Evolutionary conservation across 2,797 vertebrate species (phyloP).

Genomic region (Brachyalestes nurse): DNA sequence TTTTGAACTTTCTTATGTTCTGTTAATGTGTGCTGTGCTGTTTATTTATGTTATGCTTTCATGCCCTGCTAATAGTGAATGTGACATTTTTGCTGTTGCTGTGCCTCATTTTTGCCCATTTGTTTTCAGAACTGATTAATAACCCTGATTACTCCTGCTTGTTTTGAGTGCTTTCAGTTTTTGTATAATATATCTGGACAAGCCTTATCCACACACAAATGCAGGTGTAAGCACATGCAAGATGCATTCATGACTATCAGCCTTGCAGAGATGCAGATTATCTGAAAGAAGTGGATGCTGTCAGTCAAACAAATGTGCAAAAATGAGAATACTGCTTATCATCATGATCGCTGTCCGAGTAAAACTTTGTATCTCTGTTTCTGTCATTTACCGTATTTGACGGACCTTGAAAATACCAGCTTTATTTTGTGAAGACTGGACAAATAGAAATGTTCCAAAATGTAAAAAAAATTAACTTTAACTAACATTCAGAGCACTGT

Average conservation of each 20-base stretch:
- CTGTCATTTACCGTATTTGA: no score
- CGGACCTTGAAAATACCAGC: no score
- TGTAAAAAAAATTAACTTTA: no score
- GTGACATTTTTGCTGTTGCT: background rate
- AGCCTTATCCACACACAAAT: no score
- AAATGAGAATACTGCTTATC: background rate
- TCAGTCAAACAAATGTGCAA: background rate
- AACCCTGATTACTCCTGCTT: no score
- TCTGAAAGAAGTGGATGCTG: background rate
- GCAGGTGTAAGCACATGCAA: no score
- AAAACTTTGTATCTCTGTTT: no score
- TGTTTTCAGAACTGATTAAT: background rate
- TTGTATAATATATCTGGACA: background rate
- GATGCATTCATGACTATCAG: no score
- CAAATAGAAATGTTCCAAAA: no score
- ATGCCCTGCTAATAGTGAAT: background rate
- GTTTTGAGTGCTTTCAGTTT: background rate
- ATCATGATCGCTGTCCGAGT: no score
- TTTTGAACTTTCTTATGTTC: background rate
- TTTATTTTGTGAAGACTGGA: no score
- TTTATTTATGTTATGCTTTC: background rate
- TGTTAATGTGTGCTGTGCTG: background rate
- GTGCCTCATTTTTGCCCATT: background rate
- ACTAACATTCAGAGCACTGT: no score
- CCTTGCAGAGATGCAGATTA: background rate